Conservation (phyloP, 1,140 invertebrate genomes). For the Drosophila asahinai region DNA sequence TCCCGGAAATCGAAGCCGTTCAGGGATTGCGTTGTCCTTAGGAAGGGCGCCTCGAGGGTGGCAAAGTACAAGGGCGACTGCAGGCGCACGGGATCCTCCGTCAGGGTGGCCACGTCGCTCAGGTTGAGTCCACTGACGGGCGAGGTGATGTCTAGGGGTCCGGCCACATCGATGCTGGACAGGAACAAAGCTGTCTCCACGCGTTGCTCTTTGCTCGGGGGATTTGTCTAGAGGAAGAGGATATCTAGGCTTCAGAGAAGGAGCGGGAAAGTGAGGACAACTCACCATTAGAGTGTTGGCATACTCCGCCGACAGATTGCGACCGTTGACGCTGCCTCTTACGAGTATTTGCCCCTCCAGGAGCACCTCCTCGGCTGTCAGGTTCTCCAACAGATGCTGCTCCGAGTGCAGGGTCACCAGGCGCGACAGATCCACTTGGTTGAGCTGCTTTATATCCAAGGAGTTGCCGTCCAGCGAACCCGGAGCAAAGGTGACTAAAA, state of each 20-base stretch:
- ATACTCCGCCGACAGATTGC: constrained; percentile 60
- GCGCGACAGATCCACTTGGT: constrained; percentile 57
- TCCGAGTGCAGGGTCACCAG: constrained; percentile 67
- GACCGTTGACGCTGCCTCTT: constrained; percentile 52
- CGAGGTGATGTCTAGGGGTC: constrained; percentile 22
- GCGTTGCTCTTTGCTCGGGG: constrained; percentile 34
- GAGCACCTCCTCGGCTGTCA: constrained; percentile 51
- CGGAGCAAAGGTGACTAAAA: constrained; percentile 45
- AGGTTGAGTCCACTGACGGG: constrained; percentile 63
- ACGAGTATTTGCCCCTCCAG: constrained; percentile 47
- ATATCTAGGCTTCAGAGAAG: neutral
- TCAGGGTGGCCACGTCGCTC: constrained; percentile 61
- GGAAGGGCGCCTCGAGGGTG: constrained; percentile 42
- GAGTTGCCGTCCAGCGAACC: constrained; percentile 65
- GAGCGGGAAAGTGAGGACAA: neutral
- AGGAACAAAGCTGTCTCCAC: constrained; percentile 66
- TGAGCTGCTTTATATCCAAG: constrained; percentile 53
- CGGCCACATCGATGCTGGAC: constrained; percentile 40
- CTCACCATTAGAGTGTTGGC: constrained; percentile 78
- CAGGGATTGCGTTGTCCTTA: constrained; percentile 49
- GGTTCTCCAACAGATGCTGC: constrained; percentile 51
- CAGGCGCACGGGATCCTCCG: constrained; percentile 37
- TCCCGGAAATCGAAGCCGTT: constrained; percentile 68
- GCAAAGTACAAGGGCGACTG: constrained; percentile 69
- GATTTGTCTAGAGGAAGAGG: constrained; percentile 32